Evolutionary conservation across 2,797 vertebrate genomes (phyloP).

Genomic region (Enteromius paludinosus): DNA sequence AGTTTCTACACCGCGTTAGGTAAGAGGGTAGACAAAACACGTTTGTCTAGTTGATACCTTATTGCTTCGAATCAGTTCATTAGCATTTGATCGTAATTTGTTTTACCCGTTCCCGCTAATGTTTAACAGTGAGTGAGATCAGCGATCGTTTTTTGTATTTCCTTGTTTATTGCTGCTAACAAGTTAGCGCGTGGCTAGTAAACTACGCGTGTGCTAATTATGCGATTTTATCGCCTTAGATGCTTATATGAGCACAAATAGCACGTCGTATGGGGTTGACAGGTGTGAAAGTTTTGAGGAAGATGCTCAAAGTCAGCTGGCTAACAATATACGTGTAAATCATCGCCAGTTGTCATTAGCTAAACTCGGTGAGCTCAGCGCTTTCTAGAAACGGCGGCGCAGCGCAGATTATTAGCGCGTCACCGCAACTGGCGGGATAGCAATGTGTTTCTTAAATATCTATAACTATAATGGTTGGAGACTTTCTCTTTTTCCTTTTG

Average conservation of each 20-base stretch:
- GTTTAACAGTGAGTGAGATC: background rate
- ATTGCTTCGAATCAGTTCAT: background rate
- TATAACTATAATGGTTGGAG: background rate
- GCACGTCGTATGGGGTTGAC: background rate
- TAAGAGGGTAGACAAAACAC: slow-evolving; percentile 53
- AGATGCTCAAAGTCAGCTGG: background rate
- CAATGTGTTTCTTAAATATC: background rate
- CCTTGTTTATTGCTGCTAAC: slow-evolving; percentile 16
- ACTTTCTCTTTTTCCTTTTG: background rate
- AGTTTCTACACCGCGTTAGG: slow-evolving; percentile 56
- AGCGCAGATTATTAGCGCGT: slow-evolving; percentile 13
- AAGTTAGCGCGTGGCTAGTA: slow-evolving; percentile 33
- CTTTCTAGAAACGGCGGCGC: slow-evolving; percentile 40
- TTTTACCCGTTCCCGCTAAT: background rate
- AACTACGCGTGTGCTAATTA: slow-evolving; percentile 10
- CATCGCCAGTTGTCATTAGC: slow-evolving; percentile 12
- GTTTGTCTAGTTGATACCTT: slow-evolving; percentile 25
- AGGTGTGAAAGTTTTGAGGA: background rate
- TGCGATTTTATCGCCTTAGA: background rate
- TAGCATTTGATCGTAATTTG: background rate
- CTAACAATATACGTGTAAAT: background rate
- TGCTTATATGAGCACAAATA: background rate
- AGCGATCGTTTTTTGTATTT: slow-evolving; percentile 12
- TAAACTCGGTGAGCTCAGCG: background rate
- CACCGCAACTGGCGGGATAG: background rate